These are phyloP conservation scores for Cyphomyrmex costatus DNA, from an alignment of 1,140 invertebrate species.

Conservation along the genomic window DNA sequence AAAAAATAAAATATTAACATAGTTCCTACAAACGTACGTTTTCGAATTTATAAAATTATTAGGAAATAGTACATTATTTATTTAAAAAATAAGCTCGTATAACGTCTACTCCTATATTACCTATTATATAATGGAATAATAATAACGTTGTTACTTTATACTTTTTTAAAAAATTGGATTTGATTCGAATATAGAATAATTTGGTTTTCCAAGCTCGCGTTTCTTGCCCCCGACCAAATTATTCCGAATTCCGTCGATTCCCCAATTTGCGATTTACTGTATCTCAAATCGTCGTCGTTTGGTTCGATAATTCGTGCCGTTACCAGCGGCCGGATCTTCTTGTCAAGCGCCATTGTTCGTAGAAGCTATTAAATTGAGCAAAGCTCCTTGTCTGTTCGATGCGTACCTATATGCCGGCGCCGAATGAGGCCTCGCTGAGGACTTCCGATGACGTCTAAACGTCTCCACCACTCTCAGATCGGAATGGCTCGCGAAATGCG, in stretches of 20 bases:
- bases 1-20: background rate
- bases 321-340: constrained; percentile 35
- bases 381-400: constrained; percentile 37
- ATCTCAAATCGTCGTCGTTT: constrained; percentile 24
- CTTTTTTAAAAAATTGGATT: background rate
- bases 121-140: background rate
- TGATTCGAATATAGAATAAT: background rate
- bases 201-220: background rate
- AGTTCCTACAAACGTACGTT: background rate
- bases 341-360: constrained; percentile 49
- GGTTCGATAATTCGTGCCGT: constrained; percentile 35
- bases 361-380: constrained; percentile 47
- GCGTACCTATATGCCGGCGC: background rate
- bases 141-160: background rate
- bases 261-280: constrained; percentile 36
- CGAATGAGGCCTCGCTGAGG: constrained; percentile 19
- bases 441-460: constrained; percentile 58
- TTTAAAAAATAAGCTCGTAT: background rate
- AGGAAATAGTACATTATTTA: background rate
- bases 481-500: background rate
- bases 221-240: background rate
- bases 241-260: constrained; percentile 16
- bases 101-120: background rate
- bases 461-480: constrained; percentile 34
- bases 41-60: background rate